Evolutionary conservation across 2,113 vertebrate species (phyloP).

Genomic region (Machaerirhynchus nigripectus): DNA sequence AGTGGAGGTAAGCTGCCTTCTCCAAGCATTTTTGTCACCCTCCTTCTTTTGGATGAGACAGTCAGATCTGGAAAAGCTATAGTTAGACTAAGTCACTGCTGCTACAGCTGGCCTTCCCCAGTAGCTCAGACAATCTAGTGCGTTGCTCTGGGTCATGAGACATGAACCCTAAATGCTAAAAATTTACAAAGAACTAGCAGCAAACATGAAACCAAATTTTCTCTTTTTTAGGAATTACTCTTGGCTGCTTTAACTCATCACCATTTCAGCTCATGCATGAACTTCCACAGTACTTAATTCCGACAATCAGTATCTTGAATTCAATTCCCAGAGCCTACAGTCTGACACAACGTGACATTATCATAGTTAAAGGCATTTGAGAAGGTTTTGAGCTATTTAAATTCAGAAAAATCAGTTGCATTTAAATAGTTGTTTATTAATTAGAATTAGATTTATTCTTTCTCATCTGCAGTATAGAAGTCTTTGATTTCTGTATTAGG

Average conservation of each 20-base stretch:
- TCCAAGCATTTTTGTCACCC: neutral
- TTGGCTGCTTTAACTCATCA: neutral
- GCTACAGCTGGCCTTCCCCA: neutral
- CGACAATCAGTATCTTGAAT: neutral
- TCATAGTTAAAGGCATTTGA: neutral
- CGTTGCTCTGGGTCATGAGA: neutral
- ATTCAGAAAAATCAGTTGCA: neutral
- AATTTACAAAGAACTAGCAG: neutral
- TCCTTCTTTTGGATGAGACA: neutral
- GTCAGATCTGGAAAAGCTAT: neutral
- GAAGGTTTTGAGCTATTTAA: neutral
- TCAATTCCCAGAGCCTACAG: neutral
- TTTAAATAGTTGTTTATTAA: neutral
- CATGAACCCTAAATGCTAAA: accelerated
- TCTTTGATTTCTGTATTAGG: neutral
- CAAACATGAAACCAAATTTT: neutral
- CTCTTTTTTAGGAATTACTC: neutral
- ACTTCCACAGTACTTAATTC: neutral
- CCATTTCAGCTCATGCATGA: neutral
- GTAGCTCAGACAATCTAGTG: neutral
- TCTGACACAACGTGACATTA: neutral
- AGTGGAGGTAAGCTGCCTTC: neutral
- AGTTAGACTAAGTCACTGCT: neutral
- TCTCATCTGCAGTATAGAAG: neutral
- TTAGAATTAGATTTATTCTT: neutral